These are phyloP conservation scores for Malurus leucopterus DNA, from an alignment of 2,797 vertebrate genomes.

Conservation along the genomic window DNA sequence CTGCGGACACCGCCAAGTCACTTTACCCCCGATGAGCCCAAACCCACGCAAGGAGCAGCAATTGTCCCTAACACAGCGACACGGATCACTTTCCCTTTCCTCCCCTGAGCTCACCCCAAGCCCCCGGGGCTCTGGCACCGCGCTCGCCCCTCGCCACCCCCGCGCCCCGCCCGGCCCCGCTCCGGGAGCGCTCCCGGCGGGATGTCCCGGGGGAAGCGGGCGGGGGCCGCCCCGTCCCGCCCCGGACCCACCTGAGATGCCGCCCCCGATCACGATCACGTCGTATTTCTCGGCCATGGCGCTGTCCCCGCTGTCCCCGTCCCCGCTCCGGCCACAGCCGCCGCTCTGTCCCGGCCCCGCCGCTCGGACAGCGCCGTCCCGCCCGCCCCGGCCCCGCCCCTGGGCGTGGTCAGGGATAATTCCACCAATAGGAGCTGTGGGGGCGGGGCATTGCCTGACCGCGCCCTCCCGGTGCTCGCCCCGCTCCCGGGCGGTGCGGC, in stretches of 20 bases:
- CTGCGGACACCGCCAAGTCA: fast-evolving
- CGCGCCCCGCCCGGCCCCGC: neutral
- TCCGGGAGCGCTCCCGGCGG: neutral
- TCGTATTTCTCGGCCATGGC: constrained; percentile 16
- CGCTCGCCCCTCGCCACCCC: neutral
- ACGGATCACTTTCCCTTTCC: fast-evolving
- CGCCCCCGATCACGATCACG: constrained; percentile 43
- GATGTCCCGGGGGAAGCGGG: neutral
- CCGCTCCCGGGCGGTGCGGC: fast-evolving
- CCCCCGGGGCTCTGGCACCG: fast-evolving
- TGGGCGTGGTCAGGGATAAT: fast-evolving
- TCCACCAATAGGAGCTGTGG: fast-evolving
- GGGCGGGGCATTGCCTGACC: fast-evolving
- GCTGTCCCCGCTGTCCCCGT: neutral
- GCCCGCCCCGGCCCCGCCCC: neutral
- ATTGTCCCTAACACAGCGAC: fast-evolving
- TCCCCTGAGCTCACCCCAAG: fast-evolving
- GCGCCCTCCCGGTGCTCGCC: fast-evolving
- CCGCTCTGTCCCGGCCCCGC: neutral
- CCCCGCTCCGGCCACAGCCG: neutral
- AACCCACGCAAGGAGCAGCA: fast-evolving
- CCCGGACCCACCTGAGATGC: constrained; percentile 32
- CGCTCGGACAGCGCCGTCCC: neutral
- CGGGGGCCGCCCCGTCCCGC: fast-evolving
- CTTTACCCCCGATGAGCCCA: neutral